Conservation (phyloP, 2,113 vertebrate species). For the Phalacrocorax brasilianus region DNA sequence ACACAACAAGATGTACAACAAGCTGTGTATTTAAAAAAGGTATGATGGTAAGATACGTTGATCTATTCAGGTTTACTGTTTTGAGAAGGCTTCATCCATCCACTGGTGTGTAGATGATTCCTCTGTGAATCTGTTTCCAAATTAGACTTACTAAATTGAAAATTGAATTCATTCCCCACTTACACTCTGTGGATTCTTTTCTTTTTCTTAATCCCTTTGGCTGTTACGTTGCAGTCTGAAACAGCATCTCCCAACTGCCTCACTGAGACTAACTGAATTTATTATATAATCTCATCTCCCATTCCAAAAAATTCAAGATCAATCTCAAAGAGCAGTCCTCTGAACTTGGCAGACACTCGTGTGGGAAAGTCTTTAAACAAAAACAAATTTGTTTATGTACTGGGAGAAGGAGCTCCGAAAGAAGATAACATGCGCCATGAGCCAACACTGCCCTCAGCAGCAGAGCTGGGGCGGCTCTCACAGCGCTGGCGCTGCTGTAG, state of each 20-base stretch:
- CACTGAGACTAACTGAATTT: constrained; percentile 45
- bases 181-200: background rate
- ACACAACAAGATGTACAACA: background rate
- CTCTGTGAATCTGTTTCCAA: background rate
- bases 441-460: constrained; percentile 73
- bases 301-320: constrained; percentile 73
- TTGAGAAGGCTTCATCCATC: background rate
- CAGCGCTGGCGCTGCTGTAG: background rate
- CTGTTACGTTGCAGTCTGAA: constrained; percentile 12
- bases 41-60: background rate
- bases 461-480: constrained; percentile 16
- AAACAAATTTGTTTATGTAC: constrained; percentile 79
- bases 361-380: constrained; percentile 82
- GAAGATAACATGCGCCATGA: constrained; percentile 56
- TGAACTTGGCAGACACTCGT: constrained; percentile 77
- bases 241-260: constrained; percentile 53
- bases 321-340: constrained; percentile 73
- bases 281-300: constrained; percentile 75
- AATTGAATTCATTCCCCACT: background rate
- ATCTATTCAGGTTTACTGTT: background rate
- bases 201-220: constrained; percentile 7
- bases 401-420: constrained; percentile 68
- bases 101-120: background rate
- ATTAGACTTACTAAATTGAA: background rate
- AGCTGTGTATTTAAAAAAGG: background rate